Conservation (phyloP, 2,797 vertebrate species). For the Schizopygopsis malacanthus region DNA sequence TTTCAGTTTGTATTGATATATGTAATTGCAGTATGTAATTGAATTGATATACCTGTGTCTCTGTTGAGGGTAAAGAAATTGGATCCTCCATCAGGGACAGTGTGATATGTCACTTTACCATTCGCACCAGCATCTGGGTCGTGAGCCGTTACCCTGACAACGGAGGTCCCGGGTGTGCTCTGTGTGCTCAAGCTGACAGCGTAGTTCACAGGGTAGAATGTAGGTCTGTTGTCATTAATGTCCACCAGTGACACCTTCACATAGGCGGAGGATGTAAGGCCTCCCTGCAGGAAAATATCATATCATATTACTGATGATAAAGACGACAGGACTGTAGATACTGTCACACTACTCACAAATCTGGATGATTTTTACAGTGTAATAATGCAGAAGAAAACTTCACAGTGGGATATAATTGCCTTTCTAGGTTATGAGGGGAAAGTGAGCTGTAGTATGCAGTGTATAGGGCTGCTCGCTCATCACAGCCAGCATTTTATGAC, state of each 20-base stretch:
- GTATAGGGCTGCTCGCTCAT: constrained; percentile 57
- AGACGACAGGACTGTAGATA: neutral
- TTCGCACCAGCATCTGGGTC: constrained; percentile 92
- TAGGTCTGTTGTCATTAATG: constrained; percentile 91
- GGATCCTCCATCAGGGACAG: constrained; percentile 83
- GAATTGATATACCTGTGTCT: constrained; percentile 83
- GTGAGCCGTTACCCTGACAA: constrained; percentile 89
- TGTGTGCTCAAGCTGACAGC: constrained; percentile 92
- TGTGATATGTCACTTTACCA: constrained; percentile 87
- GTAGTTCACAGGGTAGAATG: constrained; percentile 92
- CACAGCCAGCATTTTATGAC: constrained; percentile 65
- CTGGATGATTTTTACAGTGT: constrained; percentile 24
- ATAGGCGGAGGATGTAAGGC: constrained; percentile 85
- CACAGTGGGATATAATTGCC: constrained; percentile 14
- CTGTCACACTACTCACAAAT: neutral
- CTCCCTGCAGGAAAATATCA: constrained; percentile 79
- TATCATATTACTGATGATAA: neutral
- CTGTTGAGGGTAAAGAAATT: constrained; percentile 91
- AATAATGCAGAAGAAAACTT: constrained; percentile 12
- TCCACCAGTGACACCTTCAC: constrained; percentile 90
- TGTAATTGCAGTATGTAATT: no score
- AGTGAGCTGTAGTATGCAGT: neutral
- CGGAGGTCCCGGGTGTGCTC: constrained; percentile 90
- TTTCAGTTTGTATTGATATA: no score
- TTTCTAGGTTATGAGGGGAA: constrained; percentile 7